Evolutionary conservation across 2,797 vertebrate species (phyloP), one percentile per base, ranked within the genome.

Genomic region (Rousettus madagascariensis): DNA sequence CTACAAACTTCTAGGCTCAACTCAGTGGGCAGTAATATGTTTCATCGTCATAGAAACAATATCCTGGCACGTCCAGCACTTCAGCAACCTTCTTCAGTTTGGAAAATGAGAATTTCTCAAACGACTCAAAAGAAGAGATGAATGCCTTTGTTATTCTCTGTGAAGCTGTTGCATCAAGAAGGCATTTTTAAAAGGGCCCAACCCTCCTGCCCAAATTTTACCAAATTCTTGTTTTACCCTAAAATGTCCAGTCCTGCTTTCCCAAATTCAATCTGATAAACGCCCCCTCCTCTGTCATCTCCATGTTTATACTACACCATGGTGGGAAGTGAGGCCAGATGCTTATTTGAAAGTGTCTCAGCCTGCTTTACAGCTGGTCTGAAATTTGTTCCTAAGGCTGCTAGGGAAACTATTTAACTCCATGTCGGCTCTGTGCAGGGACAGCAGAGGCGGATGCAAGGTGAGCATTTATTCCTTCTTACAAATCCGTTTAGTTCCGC

Each of bases 21-120:
- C 63, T 68, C 84, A 17, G 71, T 94, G 83, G 94, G 94, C n/a
- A 94, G 12, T 16, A n/a, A 5, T 72, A 57, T 11, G 3, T 75
- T 86, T 80, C 46, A 53, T 87, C 20, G 30, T 55, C 91, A 95
- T 59, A 51, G 63, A 89, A 96, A 65, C 74, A 74, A 55, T 7
- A 16, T 33, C 46, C 4, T 17, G 15, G 46, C 33, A 63, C 30
- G 33, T 65, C 78, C 9, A 0, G 6, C 65, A 43, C 17, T 33
- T 86, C 19, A 0, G 4, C 0, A 0, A 43, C n/a, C 55, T 0
- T 90, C 51, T 57, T 86, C 24, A 8, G 8, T 69, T 90, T 41
- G 57, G 86, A 93, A 78, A 86, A 69, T 43, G 75, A 82, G 28
- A 85, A 49, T 61, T 66, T 8, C 24, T 78, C 26, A 49, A 53